Evolutionary conservation across 2,113 vertebrate genomes (phyloP).

Genomic region (Orycteropus afer): DNA sequence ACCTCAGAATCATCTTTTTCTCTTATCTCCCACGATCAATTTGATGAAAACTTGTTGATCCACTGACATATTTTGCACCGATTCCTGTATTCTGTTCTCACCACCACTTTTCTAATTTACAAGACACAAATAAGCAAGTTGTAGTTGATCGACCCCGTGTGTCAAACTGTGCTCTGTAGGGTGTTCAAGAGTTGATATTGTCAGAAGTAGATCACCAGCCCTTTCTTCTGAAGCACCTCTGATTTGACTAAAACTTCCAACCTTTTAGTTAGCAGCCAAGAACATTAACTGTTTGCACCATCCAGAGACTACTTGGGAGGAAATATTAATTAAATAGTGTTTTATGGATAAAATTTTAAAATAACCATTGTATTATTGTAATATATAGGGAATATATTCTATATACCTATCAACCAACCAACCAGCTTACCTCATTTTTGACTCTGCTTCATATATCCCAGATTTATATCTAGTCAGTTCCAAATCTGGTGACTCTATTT

Average conservation of each 20-base stretch:
- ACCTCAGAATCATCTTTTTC: not conserved
- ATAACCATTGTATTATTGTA: not conserved
- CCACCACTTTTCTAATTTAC: not conserved
- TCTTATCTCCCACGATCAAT: not conserved
- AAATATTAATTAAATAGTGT: not conserved
- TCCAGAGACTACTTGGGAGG: not conserved
- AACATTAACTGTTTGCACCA: not conserved
- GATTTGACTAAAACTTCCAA: not conserved
- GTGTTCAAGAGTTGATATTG: not conserved
- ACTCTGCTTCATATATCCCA: not conserved
- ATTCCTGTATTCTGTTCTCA: not conserved
- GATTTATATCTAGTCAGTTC: not conserved
- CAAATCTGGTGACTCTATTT: not conserved
- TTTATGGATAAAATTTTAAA: not conserved
- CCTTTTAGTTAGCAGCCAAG: not conserved
- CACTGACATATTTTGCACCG: not conserved
- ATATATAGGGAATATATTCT: not conserved
- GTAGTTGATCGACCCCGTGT: not conserved
- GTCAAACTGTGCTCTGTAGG: not conserved
- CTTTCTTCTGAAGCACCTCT: not conserved
- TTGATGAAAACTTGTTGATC: not conserved
- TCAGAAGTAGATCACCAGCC: not conserved
- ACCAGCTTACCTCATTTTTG: not conserved
- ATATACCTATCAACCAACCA: not conserved
- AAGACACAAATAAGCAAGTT: not conserved